phyloP scores from a whole-genome alignment of 1,140 invertebrate species.

The Aphidius gifuensis region DNA sequence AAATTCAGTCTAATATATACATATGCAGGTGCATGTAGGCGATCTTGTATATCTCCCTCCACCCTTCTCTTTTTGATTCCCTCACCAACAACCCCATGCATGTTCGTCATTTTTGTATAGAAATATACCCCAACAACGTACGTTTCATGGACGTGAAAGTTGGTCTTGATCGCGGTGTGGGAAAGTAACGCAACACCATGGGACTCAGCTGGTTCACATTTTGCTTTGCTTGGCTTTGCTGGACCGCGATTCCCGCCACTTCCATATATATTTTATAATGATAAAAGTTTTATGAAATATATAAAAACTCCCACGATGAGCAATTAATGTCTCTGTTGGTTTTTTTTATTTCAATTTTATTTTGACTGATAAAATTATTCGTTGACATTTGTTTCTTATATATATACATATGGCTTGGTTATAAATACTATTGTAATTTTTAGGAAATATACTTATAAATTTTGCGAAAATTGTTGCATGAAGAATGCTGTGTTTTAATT shows the following conservation, averaged over 20 bases:
- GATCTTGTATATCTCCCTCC: conserved; percentile 15
- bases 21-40: conserved; percentile 35
- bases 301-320: conserved; percentile 37
- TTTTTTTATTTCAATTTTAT: too few species aligned
- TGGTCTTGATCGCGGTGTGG: conserved; percentile 36
- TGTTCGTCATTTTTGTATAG: neutral
- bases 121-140: neutral
- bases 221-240: conserved; percentile 26
- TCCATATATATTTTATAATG: neutral
- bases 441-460: too few species aligned
- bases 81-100: neutral
- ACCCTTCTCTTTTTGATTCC: neutral
- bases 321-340: too few species aligned
- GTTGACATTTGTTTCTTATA: too few species aligned
- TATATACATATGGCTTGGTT: too few species aligned
- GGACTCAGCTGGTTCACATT: conserved; percentile 32
- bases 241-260: conserved; percentile 43
- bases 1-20: conserved; percentile 4
- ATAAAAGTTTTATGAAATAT: too few species aligned
- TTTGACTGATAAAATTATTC: too few species aligned
- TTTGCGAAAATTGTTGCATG: too few species aligned
- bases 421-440: too few species aligned
- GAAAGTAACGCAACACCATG: conserved; percentile 54
- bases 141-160: conserved; percentile 15
- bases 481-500: too few species aligned